Evolutionary conservation across 2,113 vertebrate species (phyloP).

Genomic region (Strix aluco): DNA sequence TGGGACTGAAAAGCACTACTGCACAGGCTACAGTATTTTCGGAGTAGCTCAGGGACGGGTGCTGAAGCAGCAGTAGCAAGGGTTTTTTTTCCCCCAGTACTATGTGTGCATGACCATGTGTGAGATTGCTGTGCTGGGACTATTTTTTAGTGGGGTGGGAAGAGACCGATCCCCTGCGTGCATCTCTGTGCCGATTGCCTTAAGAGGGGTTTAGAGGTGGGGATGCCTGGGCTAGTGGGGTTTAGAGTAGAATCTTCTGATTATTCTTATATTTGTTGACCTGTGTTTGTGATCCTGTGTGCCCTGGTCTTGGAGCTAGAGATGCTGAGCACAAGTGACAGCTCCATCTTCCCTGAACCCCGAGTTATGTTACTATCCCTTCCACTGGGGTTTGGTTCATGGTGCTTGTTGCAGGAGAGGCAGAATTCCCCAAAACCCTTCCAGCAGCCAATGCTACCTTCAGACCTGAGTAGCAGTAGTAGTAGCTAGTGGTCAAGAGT

Average conservation of each 20-base stretch:
- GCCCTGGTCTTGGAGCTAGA: background rate
- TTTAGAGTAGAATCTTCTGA: background rate
- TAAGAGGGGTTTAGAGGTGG: background rate
- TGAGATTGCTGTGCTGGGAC: background rate
- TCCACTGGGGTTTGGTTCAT: background rate
- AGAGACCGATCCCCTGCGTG: accelerated
- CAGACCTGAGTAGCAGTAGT: background rate
- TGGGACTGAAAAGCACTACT: background rate
- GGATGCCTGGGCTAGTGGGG: background rate
- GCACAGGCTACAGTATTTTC: background rate
- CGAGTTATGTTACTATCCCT: background rate
- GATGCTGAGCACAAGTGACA: background rate
- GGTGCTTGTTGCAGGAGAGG: background rate
- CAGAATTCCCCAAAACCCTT: background rate
- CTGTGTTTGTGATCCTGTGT: background rate
- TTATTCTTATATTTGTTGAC: background rate
- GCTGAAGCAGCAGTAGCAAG: background rate
- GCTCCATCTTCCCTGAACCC: background rate
- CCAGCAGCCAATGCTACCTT: background rate
- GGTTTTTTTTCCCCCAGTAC: background rate
- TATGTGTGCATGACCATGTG: background rate
- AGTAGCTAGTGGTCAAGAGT: background rate
- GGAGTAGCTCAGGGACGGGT: background rate
- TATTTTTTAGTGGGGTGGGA: background rate
- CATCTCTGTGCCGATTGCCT: background rate